Percentiles rank a stretch among this genome's conserved stretches.
Evolutionary conservation across 2,888 invertebrate genomes (phyloP).

Genomic region (Drosophila anomalata): DNA sequence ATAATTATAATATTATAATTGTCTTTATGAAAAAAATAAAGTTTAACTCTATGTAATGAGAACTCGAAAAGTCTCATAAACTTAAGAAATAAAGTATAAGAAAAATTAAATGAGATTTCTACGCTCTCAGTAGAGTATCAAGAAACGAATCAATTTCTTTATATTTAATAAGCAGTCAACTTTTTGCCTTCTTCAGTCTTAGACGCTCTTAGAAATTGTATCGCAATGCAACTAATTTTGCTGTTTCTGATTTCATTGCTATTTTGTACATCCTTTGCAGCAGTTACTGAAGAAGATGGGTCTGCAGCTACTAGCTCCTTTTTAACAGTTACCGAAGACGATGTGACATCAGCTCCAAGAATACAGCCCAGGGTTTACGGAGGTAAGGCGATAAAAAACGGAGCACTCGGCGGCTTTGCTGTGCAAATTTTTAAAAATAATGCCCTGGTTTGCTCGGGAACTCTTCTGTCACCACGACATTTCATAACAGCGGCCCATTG

Average conservation of each 20-base stretch:
- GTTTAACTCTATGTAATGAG: not conserved
- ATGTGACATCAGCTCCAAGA: not conserved
- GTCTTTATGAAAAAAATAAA: not conserved
- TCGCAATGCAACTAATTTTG: not conserved
- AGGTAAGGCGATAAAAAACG: conserved; percentile 2
- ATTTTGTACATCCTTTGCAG: not conserved
- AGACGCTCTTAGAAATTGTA: not conserved
- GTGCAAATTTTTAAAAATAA: conserved; percentile 23
- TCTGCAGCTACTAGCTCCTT: not conserved
- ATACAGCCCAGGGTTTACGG: conserved; percentile 33
- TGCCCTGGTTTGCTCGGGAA: conserved; percentile 40
- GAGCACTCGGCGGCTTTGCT: conserved; percentile 32
- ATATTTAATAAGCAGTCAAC: not conserved
- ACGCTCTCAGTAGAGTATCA: not conserved
- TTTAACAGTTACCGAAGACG: not conserved
- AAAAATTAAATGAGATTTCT: not conserved
- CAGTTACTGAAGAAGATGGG: not conserved
- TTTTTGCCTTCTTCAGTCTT: not conserved
- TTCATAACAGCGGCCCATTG: conserved; percentile 57
- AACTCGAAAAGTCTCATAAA: not conserved
- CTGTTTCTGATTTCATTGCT: not conserved
- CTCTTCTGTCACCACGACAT: conserved; percentile 23
- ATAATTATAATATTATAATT: no score
- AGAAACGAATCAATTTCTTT: conserved; percentile 25
- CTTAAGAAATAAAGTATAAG: not conserved